phyloP scores from a whole-genome alignment of 2,797 vertebrate genomes.

The Falco novaeseelandiae region DNA sequence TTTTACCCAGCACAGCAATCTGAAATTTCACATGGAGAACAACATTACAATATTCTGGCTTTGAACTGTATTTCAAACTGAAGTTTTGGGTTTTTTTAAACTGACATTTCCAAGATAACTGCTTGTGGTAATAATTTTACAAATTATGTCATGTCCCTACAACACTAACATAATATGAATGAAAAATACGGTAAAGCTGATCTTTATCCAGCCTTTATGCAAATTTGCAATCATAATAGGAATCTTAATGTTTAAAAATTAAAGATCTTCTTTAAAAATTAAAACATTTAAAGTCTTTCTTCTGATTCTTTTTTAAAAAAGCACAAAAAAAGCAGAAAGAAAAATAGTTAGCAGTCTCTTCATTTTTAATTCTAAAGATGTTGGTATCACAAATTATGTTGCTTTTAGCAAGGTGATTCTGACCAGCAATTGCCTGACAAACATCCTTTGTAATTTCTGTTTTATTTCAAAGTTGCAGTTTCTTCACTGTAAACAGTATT shows the following conservation, averaged over 20 bases:
- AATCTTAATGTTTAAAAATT: constrained; percentile 64
- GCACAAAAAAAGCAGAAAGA: neutral
- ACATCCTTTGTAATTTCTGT: neutral
- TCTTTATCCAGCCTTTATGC: neutral
- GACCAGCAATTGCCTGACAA: neutral
- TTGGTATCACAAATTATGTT: neutral
- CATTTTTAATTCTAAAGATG: neutral
- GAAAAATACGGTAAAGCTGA: neutral
- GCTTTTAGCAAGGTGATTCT: neutral
- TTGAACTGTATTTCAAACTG: constrained; percentile 7
- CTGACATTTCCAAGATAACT: constrained; percentile 22
- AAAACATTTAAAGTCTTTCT: neutral
- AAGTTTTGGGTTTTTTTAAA: neutral
- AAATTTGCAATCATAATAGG: constrained; percentile 19
- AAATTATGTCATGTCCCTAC: constrained; percentile 16
- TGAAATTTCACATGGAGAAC: neutral
- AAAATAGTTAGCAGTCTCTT: neutral
- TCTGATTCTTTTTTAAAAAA: constrained; percentile 19
- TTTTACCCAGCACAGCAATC: neutral
- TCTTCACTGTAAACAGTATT: neutral
- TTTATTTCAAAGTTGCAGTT: constrained; percentile 18
- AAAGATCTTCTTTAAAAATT: constrained; percentile 66
- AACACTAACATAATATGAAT: neutral
- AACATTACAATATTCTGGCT: neutral
- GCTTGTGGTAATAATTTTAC: neutral